A percentile compares a stretch with the other conserved stretches of the same genome.
Evolutionary conservation across 2,888 invertebrate genomes (phyloP).

Genomic region (Tricholauxania praeusta): DNA sequence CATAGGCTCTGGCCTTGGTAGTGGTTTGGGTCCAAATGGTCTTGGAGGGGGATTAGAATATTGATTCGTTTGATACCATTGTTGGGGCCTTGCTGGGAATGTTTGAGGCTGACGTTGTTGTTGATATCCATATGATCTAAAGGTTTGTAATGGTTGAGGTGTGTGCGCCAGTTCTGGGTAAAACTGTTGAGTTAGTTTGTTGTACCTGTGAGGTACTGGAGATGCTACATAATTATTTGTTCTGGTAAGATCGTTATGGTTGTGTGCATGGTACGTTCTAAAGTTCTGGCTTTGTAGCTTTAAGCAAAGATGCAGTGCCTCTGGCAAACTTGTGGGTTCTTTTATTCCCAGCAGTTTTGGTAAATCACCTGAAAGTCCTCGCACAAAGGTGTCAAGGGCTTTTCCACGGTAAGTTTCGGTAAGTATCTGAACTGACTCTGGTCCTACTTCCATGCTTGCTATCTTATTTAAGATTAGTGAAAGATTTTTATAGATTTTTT

Average conservation of each 20-base stretch:
- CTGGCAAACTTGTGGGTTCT: slow-evolving; percentile 25
- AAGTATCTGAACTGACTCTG: slow-evolving; percentile 35
- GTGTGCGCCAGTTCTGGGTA: slow-evolving; percentile 30
- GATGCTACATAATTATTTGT: neutral
- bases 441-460: slow-evolving; percentile 42
- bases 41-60: slow-evolving; percentile 10
- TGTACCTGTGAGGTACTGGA: neutral
- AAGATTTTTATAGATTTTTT: slow-evolving; percentile 45
- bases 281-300: too few relatives aligned
- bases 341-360: slow-evolving; percentile 28
- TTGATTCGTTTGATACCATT: neutral
- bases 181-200: slow-evolving; percentile 7
- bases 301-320: too few relatives aligned
- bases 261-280: slow-evolving; percentile 22
- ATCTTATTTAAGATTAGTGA: slow-evolving; percentile 50
- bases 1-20: slow-evolving; percentile 31
- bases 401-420: slow-evolving; percentile 34
- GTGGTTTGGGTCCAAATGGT: slow-evolving; percentile 25
- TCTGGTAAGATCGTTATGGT: slow-evolving; percentile 10
- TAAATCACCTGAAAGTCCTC: slow-evolving; percentile 26
- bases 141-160: slow-evolving; percentile 24
- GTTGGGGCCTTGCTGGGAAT: neutral
- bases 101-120: neutral
- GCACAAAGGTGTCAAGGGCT: slow-evolving; percentile 37
- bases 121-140: neutral